Evolutionary conservation across 2,113 vertebrate species (phyloP).

Genomic region (Mastomys natalensis): DNA sequence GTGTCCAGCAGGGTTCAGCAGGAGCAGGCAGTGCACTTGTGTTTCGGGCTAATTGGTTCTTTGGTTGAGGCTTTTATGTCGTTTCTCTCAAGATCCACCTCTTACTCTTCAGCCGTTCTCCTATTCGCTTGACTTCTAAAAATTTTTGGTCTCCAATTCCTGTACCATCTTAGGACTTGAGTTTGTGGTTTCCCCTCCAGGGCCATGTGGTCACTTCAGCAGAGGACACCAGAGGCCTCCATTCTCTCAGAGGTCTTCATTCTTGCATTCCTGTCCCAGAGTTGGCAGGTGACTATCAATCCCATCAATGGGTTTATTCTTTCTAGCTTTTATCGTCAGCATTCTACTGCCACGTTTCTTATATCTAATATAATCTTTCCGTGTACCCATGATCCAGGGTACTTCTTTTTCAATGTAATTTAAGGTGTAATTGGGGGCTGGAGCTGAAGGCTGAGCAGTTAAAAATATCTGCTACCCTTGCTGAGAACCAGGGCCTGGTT

Average conservation of each 20-base stretch:
- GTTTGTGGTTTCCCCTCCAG: background rate
- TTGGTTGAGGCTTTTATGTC: background rate
- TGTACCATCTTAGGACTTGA: background rate
- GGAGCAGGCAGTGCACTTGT: background rate
- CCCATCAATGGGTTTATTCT: background rate
- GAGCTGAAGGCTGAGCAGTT: background rate
- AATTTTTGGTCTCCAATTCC: background rate
- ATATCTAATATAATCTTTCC: background rate
- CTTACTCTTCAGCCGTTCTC: background rate
- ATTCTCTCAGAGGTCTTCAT: background rate
- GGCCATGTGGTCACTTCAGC: background rate
- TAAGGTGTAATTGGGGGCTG: background rate
- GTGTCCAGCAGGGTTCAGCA: background rate
- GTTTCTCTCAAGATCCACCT: background rate
- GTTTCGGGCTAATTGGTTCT: background rate
- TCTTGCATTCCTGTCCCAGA: background rate
- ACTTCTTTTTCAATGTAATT: background rate
- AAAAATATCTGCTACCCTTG: background rate
- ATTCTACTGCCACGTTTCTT: background rate
- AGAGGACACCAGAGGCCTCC: background rate
- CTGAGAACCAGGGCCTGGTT: background rate
- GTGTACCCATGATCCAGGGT: background rate
- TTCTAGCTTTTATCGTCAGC: background rate
- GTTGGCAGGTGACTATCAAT: too few relatives aligned
- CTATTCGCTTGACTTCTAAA: background rate